Base-by-base conservation (phyloP, 2,113 vertebrate genomes). In the Sapayoa aenigma region DNA sequence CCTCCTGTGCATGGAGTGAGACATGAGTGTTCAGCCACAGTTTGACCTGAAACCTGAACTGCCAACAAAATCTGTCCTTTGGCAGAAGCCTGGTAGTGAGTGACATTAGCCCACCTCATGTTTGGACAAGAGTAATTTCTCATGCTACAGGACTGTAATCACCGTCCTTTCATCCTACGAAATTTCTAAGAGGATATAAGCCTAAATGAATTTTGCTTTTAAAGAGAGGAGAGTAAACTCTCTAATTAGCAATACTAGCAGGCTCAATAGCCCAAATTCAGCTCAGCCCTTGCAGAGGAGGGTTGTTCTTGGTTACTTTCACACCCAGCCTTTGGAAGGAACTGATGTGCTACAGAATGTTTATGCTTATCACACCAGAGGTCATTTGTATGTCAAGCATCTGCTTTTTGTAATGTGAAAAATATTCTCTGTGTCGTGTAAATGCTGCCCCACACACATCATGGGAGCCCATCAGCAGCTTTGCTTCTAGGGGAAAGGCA, bases 351-450 rank as follows among this genome's bases (percentile, higher is more conserved):
- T 50, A 28, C 55, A 44, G 14, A 39, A 41, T 50, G 27, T 50
- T 58, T 0, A 0, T 59, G 52, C 35, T 81, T 81, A 55, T 50
- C 14, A 1, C 60, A 60, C 30, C 1, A 1, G 75, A 49, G 49
- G 18, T 46, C 25, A 60, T 55, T 59, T 31, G 14, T 82, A 55
- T 50, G 46, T 85, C 46, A 52, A 84, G 33, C 30, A 74, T 65
- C 28, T 90, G 65, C 59, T 74, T 77, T 80, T 58, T 55, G 44
- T 41, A 69, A 50, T 50, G 17, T 56, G 33, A 77, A 87, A 74
- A 74, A 55, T 49, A 63, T 33, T 23, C 31, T 2, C 0, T 35
- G 12, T 49, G 27, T 30, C 35, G 42, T 77, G 69, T 60, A 88
- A 69, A 85, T 78, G 42, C 15, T 33, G 14, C 6, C 4, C 12